Conservation (phyloP, 2,797 vertebrate species). For the Anabacerthia variegaticeps region DNA sequence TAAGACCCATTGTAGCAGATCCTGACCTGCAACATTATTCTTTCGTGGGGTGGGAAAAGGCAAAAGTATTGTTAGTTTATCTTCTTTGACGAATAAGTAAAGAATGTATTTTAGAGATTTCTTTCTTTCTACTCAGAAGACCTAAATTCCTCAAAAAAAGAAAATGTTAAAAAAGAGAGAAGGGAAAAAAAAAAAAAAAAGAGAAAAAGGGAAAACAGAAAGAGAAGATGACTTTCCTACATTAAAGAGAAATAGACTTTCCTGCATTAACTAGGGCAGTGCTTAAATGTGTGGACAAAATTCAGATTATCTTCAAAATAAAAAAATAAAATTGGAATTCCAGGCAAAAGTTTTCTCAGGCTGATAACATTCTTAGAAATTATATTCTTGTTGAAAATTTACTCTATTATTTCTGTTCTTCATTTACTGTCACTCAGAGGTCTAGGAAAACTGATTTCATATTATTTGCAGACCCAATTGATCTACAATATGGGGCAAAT, state of each 20-base stretch:
- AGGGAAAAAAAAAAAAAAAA: rapidly evolving
- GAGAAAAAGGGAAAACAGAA: background rate
- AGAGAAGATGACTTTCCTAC: background rate
- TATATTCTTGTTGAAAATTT: background rate
- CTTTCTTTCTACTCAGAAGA: background rate
- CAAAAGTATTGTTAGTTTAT: background rate
- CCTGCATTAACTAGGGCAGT: background rate
- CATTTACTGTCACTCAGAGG: background rate
- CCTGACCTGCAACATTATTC: background rate
- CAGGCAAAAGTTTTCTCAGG: background rate
- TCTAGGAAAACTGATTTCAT: background rate
- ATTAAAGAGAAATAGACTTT: background rate
- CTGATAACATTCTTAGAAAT: background rate
- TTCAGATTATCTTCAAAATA: background rate
- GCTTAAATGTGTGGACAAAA: background rate
- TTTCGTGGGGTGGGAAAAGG: background rate
- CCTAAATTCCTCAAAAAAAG: background rate
- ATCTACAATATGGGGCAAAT: background rate
- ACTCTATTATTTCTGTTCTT: background rate
- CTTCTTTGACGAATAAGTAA: background rate
- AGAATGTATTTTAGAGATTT: background rate
- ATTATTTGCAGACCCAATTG: background rate
- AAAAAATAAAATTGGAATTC: background rate
- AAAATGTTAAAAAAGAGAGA: background rate
- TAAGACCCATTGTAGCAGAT: background rate